Conservation (phyloP, 2,113 vertebrate genomes). For the Rhizomys pruinosus region DNA sequence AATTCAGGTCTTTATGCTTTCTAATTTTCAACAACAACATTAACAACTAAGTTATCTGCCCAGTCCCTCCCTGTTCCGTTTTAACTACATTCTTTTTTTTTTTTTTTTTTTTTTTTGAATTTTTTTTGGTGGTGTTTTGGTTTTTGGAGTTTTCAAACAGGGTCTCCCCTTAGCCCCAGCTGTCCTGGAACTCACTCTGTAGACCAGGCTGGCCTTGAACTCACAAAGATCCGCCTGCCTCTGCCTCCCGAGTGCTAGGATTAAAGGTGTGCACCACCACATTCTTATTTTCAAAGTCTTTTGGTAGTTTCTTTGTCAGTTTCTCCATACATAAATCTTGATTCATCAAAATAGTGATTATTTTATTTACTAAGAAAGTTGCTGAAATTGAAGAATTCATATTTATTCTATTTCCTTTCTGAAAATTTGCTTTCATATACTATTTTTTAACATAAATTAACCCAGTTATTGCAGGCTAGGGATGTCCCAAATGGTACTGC, state of each 20-base stretch:
- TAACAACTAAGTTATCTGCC: not conserved
- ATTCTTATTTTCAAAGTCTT: no score
- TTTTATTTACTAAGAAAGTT: not conserved
- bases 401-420: not conserved
- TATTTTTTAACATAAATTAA: no score
- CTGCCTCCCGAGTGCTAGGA: no score
- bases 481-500: no score
- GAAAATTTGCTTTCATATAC: not conserved
- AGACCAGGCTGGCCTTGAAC: no score
- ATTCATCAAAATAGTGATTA: not conserved
- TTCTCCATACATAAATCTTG: not conserved
- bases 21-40: not conserved
- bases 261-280: no score
- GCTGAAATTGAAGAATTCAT: not conserved
- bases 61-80: not conserved
- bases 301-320: no score
- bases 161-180: no score
- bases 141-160: no score
- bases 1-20: not conserved
- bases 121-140: not conserved
- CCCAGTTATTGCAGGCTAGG: no score
- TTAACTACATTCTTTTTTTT: slow-evolving; percentile 27
- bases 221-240: no score
- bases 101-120: slow-evolving; percentile 30
- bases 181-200: no score